Evolutionary conservation across 2,113 vertebrate genomes (phyloP), one percentile per base, ranked within the genome.

Genomic region (Sinocyclocheilus rhinocerous): DNA sequence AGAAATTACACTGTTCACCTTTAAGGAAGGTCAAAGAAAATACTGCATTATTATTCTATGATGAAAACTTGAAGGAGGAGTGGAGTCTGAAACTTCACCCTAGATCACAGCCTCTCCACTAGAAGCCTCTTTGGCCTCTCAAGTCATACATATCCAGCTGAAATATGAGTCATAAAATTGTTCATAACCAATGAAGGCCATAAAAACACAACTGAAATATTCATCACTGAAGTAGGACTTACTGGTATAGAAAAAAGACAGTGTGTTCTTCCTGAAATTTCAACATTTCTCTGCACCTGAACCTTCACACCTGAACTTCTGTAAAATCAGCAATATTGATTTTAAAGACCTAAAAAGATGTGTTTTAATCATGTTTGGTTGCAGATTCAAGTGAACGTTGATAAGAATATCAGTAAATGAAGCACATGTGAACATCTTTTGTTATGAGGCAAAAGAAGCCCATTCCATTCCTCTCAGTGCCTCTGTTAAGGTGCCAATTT

Each of bases 401-500:
- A n/a, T n/a, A n/a, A 12, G 10, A 59, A 4, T 79, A 61, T 42
- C 20, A 63, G 36, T 26, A 29, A 48, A 89, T 86, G 85, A 69
- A 24, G 42, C 20, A 76, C 55, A 77, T 13, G 11, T 61, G 61
- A 57, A 57, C 18, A 52, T 73, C 16, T 26, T 36, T 73, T 29
- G 36, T 83, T 72, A 77, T 59, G 75, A 82, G 76, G 65, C 69
- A 73, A 76, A 75, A 52, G 24, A 4, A 12, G n/a, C 22, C 45
- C 63, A 33, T 8, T 50, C 6, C 13, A 61, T 70, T n/a, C 81
- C 69, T 50, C 70, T 55, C 80, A 77, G 39, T 6, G 65, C 13
- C n/a, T 65, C 57, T 78, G 76, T 88, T 81, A 87, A 89, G 85
- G 72, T 86, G 87, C 79, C 52, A 77, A 59, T 84, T 89, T 89